Evolutionary conservation across 2,888 invertebrate species (phyloP).

Genomic region (Xylophagus ater): DNA sequence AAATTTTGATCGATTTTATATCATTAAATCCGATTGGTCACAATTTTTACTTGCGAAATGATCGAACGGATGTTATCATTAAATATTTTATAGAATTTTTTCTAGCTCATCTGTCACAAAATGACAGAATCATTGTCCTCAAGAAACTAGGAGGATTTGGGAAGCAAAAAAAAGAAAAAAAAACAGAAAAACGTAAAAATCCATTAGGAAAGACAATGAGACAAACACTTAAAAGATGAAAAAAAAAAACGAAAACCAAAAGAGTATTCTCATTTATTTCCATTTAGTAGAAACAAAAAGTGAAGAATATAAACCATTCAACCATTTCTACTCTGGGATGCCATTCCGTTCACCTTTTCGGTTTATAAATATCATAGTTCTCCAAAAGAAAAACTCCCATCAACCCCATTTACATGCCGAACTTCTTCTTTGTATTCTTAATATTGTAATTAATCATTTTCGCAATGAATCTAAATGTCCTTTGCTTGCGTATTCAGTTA

Average conservation of each 20-base stretch:
- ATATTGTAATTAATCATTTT: conserved; percentile 14
- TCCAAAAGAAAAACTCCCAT: too few species aligned
- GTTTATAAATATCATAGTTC: too few species aligned
- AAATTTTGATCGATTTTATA: too few species aligned
- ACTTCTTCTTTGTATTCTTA: not conserved
- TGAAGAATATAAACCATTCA: too few species aligned
- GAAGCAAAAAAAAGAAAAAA: not conserved
- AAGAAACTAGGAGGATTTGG: conserved; percentile 1
- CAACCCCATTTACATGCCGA: too few species aligned
- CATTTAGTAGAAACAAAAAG: too few species aligned
- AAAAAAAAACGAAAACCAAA: not conserved
- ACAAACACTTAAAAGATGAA: conserved; percentile 7
- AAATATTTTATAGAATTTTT: not conserved
- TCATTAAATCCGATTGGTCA: too few species aligned
- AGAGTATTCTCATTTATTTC: conserved; percentile 9
- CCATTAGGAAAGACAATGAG: conserved; percentile 11
- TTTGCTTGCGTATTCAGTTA: conserved; percentile 7
- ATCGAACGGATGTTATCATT: too few species aligned
- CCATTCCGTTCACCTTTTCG: conserved; percentile 4
- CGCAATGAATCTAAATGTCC: conserved; percentile 12
- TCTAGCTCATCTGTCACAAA: conserved; percentile 13
- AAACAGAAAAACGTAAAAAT: conserved; percentile 10
- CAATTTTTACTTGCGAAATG: too few species aligned
- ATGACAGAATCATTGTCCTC: conserved; percentile 13
- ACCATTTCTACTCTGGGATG: too few species aligned